Percentiles rank a stretch among this genome's conserved stretches.
Conservation (phyloP, 2,797 vertebrate genomes). For the Epinephelus awoara region DNA sequence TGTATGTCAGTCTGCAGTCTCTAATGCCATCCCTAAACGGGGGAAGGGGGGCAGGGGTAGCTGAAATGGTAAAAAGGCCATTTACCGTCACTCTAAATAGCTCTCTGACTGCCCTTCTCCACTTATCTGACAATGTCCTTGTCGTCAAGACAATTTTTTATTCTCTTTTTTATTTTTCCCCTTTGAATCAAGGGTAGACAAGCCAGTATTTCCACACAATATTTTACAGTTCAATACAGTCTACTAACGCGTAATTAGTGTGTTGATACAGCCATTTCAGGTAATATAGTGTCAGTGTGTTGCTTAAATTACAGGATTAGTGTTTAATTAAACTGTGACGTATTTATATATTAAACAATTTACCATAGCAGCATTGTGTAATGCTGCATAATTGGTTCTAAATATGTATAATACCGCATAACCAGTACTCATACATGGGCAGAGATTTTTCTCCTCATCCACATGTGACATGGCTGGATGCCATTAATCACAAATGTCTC, state of each 20-base stretch:
- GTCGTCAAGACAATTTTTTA: conserved; percentile 85
- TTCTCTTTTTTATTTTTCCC: conserved; percentile 68
- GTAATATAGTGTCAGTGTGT: conserved; percentile 2
- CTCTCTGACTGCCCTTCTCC: conserved; percentile 91
- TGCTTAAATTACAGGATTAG: conserved; percentile 23
- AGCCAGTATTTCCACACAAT: conserved; percentile 47
- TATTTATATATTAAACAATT: conserved; percentile 13
- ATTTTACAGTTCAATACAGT: conserved; percentile 49
- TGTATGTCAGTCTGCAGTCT: conserved; percentile 99
- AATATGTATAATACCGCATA: conserved; percentile 14
- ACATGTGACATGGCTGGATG: conserved; percentile 81
- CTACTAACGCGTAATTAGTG: conserved; percentile 50
- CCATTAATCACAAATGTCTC: conserved; percentile 88
- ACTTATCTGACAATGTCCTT: conserved; percentile 89
- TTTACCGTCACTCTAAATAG: conserved; percentile 95
- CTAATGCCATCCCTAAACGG: conserved; percentile 96
- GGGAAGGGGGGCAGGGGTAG: conserved; percentile 80
- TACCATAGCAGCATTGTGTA: conserved; percentile 15
- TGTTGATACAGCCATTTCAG: conserved; percentile 40
- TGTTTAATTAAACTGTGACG: conserved; percentile 12
- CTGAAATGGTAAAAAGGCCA: conserved; percentile 95
- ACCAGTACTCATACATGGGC: conserved; percentile 4
- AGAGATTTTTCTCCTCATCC: conserved; percentile 64
- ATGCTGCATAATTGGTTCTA: conserved; percentile 6
- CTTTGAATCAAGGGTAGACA: conserved; percentile 71